Conservation (phyloP, 2,113 vertebrate species). For the Tychaedon coryphoeus region DNA sequence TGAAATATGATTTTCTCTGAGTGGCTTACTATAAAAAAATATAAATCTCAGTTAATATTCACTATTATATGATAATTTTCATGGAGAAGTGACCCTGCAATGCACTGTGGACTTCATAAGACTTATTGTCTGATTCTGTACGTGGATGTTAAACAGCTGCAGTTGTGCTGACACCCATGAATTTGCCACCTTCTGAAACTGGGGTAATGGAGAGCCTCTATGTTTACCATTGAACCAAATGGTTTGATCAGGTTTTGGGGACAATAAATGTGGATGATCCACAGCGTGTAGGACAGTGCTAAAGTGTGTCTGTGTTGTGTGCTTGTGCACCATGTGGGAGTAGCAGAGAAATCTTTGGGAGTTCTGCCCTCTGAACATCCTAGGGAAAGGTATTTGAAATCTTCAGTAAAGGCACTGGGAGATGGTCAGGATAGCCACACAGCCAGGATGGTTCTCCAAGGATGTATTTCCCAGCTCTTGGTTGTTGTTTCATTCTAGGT, state of each 20-base stretch:
- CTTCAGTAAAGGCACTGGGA: not conserved
- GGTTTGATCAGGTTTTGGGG: not conserved
- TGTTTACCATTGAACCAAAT: not conserved
- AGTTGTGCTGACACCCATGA: not conserved
- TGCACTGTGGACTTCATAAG: not conserved
- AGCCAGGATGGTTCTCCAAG: not conserved
- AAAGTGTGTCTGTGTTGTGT: not conserved
- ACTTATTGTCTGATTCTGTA: not conserved
- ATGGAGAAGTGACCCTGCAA: not conserved
- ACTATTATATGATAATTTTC: not conserved
- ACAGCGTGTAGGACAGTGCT: not conserved
- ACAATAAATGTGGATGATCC: not conserved
- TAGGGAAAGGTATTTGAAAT: not conserved
- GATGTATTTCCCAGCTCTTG: not conserved
- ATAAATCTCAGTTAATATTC: not conserved
- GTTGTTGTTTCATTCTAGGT: not conserved
- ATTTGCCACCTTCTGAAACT: not conserved
- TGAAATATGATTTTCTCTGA: not conserved
- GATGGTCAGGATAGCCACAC: not conserved
- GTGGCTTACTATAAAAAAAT: not conserved
- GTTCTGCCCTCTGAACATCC: not conserved
- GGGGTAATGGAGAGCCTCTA: not conserved
- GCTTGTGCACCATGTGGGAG: rapidly evolving
- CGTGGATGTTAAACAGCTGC: rapidly evolving
- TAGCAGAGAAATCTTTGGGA: not conserved